Percentiles rank a stretch among this genome's conserved stretches.
Conservation (phyloP, 2,797 vertebrate species). For the Phataginus tetradactyla region DNA sequence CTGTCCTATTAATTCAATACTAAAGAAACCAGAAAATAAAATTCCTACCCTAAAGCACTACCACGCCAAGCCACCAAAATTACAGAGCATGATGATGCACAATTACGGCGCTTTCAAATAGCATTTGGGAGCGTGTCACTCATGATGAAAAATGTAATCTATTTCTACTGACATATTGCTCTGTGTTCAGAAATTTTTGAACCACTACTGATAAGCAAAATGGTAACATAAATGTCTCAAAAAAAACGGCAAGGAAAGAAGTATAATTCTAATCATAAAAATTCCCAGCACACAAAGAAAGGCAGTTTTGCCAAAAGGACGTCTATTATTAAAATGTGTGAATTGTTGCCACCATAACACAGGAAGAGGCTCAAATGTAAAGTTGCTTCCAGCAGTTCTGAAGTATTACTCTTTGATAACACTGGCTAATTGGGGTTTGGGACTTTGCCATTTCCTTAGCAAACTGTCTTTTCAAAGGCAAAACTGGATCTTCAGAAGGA, state of each 20-base stretch:
- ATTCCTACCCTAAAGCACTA: constrained; percentile 32
- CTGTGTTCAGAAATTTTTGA: constrained; percentile 72
- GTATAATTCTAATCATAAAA: constrained; percentile 61
- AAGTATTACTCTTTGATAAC: constrained; percentile 68
- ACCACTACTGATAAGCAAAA: constrained; percentile 79
- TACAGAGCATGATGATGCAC: constrained; percentile 70
- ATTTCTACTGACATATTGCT: constrained; percentile 80
- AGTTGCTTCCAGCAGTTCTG: constrained; percentile 59
- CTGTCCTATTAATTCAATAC: constrained; percentile 61
- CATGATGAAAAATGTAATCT: constrained; percentile 81
- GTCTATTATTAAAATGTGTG: constrained; percentile 74
- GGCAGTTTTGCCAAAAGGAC: constrained; percentile 72
- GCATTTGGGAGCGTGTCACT: constrained; percentile 65
- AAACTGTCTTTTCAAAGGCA: not conserved
- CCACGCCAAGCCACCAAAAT: constrained; percentile 56
- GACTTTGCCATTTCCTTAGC: constrained; percentile 39
- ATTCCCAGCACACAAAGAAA: constrained; percentile 39
- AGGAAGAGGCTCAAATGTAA: constrained; percentile 51
- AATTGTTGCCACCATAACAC: constrained; percentile 67
- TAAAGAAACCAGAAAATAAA: constrained; percentile 40
- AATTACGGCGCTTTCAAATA: constrained; percentile 81
- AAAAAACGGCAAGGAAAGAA: constrained; percentile 64
- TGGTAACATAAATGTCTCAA: constrained; percentile 59
- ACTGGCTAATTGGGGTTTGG: constrained; percentile 67
- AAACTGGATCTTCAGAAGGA: constrained; percentile 7